Evolutionary conservation across 2,888 invertebrate species (phyloP).

Genomic region (Trachelus tabidus): DNA sequence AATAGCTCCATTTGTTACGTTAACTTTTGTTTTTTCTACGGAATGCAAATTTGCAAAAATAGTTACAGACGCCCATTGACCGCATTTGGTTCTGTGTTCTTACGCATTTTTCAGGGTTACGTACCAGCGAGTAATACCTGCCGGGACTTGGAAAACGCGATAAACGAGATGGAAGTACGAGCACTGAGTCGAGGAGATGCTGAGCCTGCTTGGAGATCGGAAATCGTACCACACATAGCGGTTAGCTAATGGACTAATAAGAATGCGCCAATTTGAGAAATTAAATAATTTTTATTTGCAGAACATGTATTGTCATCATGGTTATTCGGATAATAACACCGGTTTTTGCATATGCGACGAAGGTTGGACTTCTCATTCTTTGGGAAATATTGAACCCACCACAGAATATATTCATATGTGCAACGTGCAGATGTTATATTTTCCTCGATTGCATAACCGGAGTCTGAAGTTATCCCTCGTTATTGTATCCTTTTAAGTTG

Average conservation of each 20-base stretch:
- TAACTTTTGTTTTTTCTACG: not conserved
- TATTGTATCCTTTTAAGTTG: slow-evolving; percentile 30
- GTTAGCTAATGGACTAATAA: slow-evolving; percentile 24
- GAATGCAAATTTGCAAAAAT: not conserved
- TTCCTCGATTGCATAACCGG: slow-evolving; percentile 28
- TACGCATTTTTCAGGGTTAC: slow-evolving; percentile 49
- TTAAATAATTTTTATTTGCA: slow-evolving; percentile 9
- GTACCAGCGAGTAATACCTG: slow-evolving; percentile 63
- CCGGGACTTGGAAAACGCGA: slow-evolving; percentile 57
- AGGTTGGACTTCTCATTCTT: slow-evolving; percentile 62
- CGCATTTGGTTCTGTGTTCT: not conserved
- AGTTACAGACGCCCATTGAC: not conserved
- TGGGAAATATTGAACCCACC: slow-evolving; percentile 56
- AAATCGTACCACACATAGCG: slow-evolving; percentile 29
- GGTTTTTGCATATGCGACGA: slow-evolving; percentile 62
- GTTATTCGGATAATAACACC: slow-evolving; percentile 51
- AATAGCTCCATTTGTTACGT: not conserved
- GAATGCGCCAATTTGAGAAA: not conserved
- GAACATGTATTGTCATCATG: slow-evolving; percentile 63
- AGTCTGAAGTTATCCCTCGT: slow-evolving; percentile 24
- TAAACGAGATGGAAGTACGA: slow-evolving; percentile 43
- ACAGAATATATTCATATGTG: slow-evolving; percentile 65
- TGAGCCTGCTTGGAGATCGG: slow-evolving; percentile 34
- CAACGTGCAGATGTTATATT: slow-evolving; percentile 53
- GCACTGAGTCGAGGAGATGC: slow-evolving; percentile 31